These are phyloP conservation scores for Nesogale talazaci DNA, from an alignment of 2,113 vertebrate genomes.

Conservation along the genomic window DNA sequence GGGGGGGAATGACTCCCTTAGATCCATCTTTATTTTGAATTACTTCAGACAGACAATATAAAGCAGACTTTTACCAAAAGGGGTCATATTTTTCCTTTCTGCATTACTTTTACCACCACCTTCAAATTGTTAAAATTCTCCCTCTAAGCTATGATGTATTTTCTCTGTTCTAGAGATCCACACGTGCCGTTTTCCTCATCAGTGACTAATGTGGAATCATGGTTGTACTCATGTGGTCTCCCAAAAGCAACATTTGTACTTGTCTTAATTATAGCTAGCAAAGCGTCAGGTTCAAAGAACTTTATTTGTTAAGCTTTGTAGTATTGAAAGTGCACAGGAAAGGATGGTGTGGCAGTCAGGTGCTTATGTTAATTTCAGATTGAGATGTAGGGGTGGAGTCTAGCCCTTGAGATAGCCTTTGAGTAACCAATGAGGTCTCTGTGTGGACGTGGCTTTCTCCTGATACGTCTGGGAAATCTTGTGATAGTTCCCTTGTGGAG, in stretches of 20 bases:
- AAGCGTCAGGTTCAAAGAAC: slow-evolving; percentile 5
- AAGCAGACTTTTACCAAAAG: neutral
- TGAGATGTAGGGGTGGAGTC: too few relatives aligned
- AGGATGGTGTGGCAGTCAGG: too few relatives aligned
- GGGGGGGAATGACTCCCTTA: too few relatives aligned
- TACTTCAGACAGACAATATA: neutral
- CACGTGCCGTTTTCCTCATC: slow-evolving; percentile 4
- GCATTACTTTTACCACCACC: neutral
- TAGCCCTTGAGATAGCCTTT: too few relatives aligned
- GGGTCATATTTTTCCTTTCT: neutral
- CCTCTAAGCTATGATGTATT: neutral
- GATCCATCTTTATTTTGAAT: neutral
- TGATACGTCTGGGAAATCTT: too few relatives aligned
- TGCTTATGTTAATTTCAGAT: too few relatives aligned
- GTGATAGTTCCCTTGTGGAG: too few relatives aligned
- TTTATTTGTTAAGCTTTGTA: neutral
- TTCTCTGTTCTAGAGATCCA: slow-evolving; percentile 9
- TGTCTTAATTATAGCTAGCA: neutral
- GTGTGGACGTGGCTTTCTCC: too few relatives aligned
- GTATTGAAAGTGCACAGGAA: neutral
- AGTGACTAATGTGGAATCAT: neutral
- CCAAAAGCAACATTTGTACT: neutral
- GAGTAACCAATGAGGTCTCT: too few relatives aligned
- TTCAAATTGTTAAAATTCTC: slow-evolving; percentile 8
- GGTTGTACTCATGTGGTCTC: neutral